Conservation (phyloP, 2,797 vertebrate species). For the Cyclura pinguis region DNA sequence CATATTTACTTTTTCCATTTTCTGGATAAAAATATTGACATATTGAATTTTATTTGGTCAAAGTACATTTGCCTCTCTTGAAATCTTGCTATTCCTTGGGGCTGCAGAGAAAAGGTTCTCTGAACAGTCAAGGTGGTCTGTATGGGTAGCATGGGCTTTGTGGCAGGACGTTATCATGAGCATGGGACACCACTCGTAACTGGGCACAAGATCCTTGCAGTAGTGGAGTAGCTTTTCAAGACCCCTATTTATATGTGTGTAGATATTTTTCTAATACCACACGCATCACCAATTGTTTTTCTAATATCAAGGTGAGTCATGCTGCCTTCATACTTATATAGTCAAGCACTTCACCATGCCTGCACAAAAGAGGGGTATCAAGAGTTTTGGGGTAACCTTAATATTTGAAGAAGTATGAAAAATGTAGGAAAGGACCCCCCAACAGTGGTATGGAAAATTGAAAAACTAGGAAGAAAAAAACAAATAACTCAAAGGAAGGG, state of each 20-base stretch:
- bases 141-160: not conserved
- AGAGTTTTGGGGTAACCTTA: not conserved
- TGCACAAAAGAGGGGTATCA: not conserved
- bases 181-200: not conserved
- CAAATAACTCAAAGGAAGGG: not conserved
- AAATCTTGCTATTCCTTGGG: not conserved
- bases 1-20: not conserved
- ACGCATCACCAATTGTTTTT: not conserved
- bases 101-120: not conserved
- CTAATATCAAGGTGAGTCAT: not conserved
- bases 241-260: too few species aligned
- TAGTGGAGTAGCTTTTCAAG: not conserved
- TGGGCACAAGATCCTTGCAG: not conserved
- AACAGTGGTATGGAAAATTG: not conserved
- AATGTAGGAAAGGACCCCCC: not conserved
- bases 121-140: not conserved
- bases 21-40: too few species aligned
- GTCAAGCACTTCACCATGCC: not conserved
- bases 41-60: too few species aligned
- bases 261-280: not conserved
- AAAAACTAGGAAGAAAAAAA: not conserved
- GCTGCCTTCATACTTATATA: not conserved
- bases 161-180: not conserved
- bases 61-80: too few species aligned
- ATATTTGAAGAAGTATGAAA: not conserved